Base-by-base conservation (phyloP, 2,888 invertebrate genomes). In the Drosophila aldrichi region DNA sequence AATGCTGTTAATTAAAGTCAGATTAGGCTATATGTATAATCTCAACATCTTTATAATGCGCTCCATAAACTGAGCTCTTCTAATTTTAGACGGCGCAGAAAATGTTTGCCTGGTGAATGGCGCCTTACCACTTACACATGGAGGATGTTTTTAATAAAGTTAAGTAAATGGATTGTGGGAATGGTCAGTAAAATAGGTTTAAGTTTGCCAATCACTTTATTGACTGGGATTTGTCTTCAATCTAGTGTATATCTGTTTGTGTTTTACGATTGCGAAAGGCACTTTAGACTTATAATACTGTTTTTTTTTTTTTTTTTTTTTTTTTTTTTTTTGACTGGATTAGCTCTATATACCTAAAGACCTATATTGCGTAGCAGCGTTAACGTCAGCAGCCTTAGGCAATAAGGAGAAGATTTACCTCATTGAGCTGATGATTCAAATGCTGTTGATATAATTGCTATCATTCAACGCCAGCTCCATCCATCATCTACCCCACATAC, bases 41-140 rank as follows among this genome's bases (percentile, higher is more conserved):
- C 79, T 78, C 41, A 67, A 74, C 49, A 64, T 70, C 63, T 77
- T 77, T 74, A 74, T 78, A 46, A 34, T 51, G 22, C 66, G 51
- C 57, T 43, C 66, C 52, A 70, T 67, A 36, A 41, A 60, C 46
- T 25, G 18, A 29, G 20, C 14, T 62, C 43, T 58, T 66, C 58
- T 66, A 56, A 75, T 52, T 70, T 62, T 49, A 40, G 25, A 62
- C 49, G n/a, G 34, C 57, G 69, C 52, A 68, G 51, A 16, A 58
- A 38, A 20, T 14, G 48, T 40, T 29, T 38, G 46, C 7, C 14
- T 56, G 14, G 22, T 20, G 29, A 44, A 48, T 46, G 51, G 46
- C 75, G 73, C 56, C 62, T 73, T 55, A 14, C 9, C 16, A 44
- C 18, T 36, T 61, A 14, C 38, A 40, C 4, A 0, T 8, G 10